Evolutionary conservation across 2,888 invertebrate species (phyloP), one percentile per base, ranked within the genome.

Genomic region (Hedychridium roseum): DNA sequence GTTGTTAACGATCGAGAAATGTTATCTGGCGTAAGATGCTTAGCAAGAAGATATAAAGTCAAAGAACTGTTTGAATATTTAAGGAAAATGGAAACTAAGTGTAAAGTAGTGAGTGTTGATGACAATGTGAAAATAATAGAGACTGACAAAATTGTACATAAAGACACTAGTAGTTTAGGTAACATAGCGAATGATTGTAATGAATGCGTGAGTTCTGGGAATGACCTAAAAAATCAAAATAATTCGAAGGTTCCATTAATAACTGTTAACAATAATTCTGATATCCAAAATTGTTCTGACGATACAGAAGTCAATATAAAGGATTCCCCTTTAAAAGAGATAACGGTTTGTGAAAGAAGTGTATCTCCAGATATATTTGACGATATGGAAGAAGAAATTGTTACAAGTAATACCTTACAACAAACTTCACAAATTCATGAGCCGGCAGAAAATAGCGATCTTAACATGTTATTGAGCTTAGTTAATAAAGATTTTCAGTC

Each of bases 11-110:
- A 70, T 27, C 30, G 58, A 16, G 15, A 21, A 2, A 52, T 50
- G 11, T 26, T 71, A 3, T 36, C 57, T 12, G 46, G 54, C 45
- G 43, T 79, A 1, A 55, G 60, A 38, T 36, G 41, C 20, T 57
- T 79, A 17, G 75, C 73, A 32, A 64, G 66, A 34, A 70, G 63
- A 34, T 79, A 79, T 47, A 53, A 63, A 43, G 51, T 78, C 1
- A 50, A 58, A 21, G 64, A 70, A 27, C 54, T 79, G 16, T 69
- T 74, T 39, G 26, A 42, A 38, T 73, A 75, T 60, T 46, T 79
- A 12, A 53, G 52, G n/a, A 28, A 42, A 43, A 54, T 54, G 36
- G 28, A 56, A 47, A 34, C n/a, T n/a, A n/a, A n/a, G n/a, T n/a
- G n/a, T n/a, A n/a, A n/a, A n/a, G n/a, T n/a, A n/a, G n/a, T n/a